Evolutionary conservation across 1,140 invertebrate species (phyloP).

Genomic region (Brachionus koreanus): DNA sequence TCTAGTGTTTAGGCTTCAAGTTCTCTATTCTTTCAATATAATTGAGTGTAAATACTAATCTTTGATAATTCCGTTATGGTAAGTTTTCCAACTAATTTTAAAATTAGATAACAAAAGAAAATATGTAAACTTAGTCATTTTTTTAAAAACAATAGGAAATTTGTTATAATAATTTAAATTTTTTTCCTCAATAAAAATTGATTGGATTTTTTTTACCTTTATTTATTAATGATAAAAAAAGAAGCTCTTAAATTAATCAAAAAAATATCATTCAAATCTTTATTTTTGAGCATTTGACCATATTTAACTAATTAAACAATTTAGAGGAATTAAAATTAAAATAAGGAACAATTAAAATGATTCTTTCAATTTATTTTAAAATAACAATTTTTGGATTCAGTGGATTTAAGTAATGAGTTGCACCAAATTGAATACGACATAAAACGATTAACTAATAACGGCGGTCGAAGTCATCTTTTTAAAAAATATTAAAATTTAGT

Average conservation of each 20-base stretch:
- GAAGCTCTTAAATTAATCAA: no score
- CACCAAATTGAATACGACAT: neutral
- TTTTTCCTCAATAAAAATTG: neutral
- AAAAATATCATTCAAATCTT: neutral
- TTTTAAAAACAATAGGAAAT: neutral
- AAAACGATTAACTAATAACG: conserved; percentile 8
- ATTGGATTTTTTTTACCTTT: neutral
- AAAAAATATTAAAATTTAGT: neutral
- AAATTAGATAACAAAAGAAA: neutral
- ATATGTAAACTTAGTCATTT: no score
- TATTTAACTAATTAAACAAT: no score
- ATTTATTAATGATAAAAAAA: no score
- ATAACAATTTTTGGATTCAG: neutral
- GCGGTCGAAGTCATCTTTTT: conserved; percentile 27
- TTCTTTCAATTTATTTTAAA: neutral
- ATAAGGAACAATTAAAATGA: neutral
- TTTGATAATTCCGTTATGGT: neutral
- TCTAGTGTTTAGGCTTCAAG: neutral
- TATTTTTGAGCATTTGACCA: neutral
- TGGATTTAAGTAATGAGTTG: neutral
- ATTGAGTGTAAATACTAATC: neutral
- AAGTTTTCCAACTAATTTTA: neutral
- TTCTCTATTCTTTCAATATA: neutral
- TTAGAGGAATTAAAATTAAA: neutral
- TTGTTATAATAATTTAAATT: neutral